These are phyloP conservation scores for Rotaria sp. DNA, from an alignment of 2,888 invertebrate species.

Conservation along the genomic window DNA sequence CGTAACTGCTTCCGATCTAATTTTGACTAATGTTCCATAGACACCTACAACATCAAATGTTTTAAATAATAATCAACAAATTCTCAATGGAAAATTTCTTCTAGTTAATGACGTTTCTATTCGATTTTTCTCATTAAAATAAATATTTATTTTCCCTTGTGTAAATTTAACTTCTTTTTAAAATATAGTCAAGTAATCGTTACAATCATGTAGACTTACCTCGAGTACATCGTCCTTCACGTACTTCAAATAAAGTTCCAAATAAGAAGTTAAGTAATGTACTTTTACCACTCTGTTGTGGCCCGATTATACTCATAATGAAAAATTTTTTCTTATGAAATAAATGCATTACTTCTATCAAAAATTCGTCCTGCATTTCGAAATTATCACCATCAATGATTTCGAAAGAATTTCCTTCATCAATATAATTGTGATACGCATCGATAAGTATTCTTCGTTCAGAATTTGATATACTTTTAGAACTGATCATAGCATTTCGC, in stretches of 20 bases:
- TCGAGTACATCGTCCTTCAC: background rate
- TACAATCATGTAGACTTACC: background rate
- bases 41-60: background rate
- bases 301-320: constrained; percentile 67
- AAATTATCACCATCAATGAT: constrained; percentile 33
- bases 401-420: constrained; percentile 14
- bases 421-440: background rate
- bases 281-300: constrained; percentile 90
- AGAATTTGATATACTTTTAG: background rate
- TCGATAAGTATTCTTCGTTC: background rate
- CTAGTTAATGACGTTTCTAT: too few relatives aligned
- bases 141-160: too few relatives aligned
- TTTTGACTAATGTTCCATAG: background rate
- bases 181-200: too few relatives aligned
- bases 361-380: background rate
- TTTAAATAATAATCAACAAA: too few relatives aligned
- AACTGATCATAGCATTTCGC: background rate
- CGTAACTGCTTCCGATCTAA: background rate
- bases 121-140: too few relatives aligned
- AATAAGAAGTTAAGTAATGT: constrained; percentile 18
- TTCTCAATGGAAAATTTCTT: too few relatives aligned
- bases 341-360: background rate
- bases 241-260: constrained; percentile 11
- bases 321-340: background rate
- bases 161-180: too few relatives aligned